A percentile compares a stretch with the other conserved stretches of the same genome.
These are phyloP conservation scores for Picathartes gymnocephalus DNA, from an alignment of 2,113 vertebrate genomes.

Conservation along the genomic window DNA sequence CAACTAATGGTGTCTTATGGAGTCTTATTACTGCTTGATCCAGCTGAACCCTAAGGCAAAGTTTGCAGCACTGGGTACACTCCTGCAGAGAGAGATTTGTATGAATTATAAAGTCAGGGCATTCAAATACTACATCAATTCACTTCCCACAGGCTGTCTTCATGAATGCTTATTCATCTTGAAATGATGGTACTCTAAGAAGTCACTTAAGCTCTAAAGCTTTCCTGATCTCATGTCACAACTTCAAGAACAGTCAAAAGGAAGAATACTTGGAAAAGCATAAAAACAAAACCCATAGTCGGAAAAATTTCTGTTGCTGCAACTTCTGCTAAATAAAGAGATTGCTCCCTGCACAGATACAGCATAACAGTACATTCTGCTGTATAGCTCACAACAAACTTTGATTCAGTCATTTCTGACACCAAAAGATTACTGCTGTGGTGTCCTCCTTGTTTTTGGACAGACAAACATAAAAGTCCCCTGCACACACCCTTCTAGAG, in stretches of 20 bases:
- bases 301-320: neutral
- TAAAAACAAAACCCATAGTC: neutral
- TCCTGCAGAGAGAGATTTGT: slow-evolving; percentile 25
- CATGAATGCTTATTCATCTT: slow-evolving; percentile 30
- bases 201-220: slow-evolving; percentile 53
- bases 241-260: slow-evolving; percentile 21
- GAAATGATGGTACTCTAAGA: slow-evolving; percentile 39
- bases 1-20: neutral
- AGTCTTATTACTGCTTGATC: slow-evolving; percentile 21
- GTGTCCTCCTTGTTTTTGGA: neutral
- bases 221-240: slow-evolving; percentile 35
- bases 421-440: neutral
- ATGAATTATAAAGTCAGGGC: slow-evolving; percentile 37
- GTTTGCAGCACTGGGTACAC: neutral
- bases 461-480: neutral
- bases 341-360: neutral
- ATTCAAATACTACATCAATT: slow-evolving; percentile 43
- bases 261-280: neutral
- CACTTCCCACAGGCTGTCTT: slow-evolving; percentile 28
- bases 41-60: slow-evolving; percentile 46
- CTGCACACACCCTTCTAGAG: neutral
- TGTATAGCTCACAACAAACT: neutral
- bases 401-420: neutral
- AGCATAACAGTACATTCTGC: neutral
- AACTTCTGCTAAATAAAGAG: neutral